Evolutionary conservation across 2,113 vertebrate species (phyloP).

Genomic region (Kobus ellipsiprymnus): DNA sequence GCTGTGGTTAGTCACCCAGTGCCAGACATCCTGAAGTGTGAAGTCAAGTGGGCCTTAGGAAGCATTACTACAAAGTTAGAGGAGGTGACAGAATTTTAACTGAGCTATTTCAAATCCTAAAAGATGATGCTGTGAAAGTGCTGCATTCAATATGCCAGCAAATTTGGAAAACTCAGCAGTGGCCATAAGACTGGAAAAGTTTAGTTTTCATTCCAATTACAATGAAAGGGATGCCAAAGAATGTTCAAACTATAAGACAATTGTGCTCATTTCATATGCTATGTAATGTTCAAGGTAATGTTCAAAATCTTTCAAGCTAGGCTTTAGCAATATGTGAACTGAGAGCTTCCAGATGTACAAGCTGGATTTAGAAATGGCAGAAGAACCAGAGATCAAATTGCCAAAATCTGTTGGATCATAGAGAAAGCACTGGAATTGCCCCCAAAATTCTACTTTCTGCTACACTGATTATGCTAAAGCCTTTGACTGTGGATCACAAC

Average conservation of each 20-base stretch:
- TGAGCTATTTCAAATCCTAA: not conserved
- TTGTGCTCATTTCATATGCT: not conserved
- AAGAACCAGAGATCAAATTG: not conserved
- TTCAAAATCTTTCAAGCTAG: not conserved
- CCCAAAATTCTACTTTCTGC: not conserved
- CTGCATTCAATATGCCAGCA: not conserved
- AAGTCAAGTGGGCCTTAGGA: not conserved
- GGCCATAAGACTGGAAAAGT: not conserved
- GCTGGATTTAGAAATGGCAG: not conserved
- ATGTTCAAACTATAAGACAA: not conserved
- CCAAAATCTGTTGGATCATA: not conserved
- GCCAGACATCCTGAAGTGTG: not conserved
- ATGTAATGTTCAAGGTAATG: not conserved
- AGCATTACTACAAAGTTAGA: not conserved
- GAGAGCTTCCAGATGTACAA: not conserved
- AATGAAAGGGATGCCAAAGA: not conserved
- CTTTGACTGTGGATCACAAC: not conserved
- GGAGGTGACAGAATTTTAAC: not conserved
- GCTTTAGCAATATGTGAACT: not conserved
- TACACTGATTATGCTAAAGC: not conserved
- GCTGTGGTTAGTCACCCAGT: not conserved
- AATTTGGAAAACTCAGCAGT: not conserved
- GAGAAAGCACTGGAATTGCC: not conserved
- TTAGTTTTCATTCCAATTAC: not conserved
- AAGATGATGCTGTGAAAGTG: not conserved